Percentiles rank a stretch among this genome's conserved stretches.
Conservation (phyloP, 2,888 invertebrate species). For the Chaetogeoica ovagalla region DNA sequence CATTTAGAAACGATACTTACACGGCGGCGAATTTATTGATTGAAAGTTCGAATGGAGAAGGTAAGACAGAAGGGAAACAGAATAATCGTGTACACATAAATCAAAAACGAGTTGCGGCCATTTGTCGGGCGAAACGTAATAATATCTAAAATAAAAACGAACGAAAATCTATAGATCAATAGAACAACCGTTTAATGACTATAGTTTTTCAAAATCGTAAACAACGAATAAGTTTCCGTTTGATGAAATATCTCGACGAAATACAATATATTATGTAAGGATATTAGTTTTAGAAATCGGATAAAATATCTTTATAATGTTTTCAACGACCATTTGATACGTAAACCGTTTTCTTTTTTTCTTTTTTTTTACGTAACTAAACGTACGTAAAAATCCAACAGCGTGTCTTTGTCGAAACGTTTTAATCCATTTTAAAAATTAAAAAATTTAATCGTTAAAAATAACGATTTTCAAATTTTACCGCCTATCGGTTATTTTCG, state of each 20-base stretch:
- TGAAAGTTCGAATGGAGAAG: not conserved
- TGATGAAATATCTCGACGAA: constrained; percentile 19
- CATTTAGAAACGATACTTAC: not conserved
- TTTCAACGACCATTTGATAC: too few relatives aligned
- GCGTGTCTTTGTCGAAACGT: too few relatives aligned
- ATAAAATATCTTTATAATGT: not conserved
- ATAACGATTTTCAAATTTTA: too few relatives aligned
- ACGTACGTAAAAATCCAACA: too few relatives aligned
- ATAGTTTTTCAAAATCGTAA: constrained; percentile 24
- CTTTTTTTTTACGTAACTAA: too few relatives aligned
- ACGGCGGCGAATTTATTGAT: not conserved
- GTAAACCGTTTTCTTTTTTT: too few relatives aligned
- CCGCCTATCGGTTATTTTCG: too few relatives aligned
- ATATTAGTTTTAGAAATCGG: not conserved
- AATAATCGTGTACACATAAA: constrained; percentile 4
- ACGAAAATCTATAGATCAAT: constrained; percentile 24
- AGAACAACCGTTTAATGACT: constrained; percentile 12
- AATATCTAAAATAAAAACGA: constrained; percentile 18
- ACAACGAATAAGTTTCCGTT: constrained; percentile 22
- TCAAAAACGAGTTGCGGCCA: constrained; percentile 7
- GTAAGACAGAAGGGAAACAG: not conserved
- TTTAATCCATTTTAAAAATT: too few relatives aligned
- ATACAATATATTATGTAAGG: not conserved
- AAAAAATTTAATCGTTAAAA: too few relatives aligned
- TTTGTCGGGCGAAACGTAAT: constrained; percentile 15